phyloP scores from a whole-genome alignment of 2,797 vertebrate genomes.

The Petrocephalus sullivani region DNA sequence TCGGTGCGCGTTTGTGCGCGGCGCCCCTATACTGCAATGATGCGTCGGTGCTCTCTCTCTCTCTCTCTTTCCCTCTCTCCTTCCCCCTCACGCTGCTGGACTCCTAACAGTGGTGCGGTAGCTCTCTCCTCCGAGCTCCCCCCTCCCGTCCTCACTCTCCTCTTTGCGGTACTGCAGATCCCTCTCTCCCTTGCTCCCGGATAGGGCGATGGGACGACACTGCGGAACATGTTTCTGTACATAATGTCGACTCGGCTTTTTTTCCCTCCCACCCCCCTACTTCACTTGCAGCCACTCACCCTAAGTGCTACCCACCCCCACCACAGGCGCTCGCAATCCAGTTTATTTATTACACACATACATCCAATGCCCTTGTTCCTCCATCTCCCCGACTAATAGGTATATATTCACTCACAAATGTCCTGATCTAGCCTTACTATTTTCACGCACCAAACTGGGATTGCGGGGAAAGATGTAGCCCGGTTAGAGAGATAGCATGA shows the following conservation, averaged over 20 bases:
- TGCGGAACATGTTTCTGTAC: conserved; percentile 55
- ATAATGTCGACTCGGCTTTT: conserved; percentile 58
- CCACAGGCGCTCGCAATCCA: not conserved
- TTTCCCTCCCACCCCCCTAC: conserved; percentile 19
- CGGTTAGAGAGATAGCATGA: not conserved
- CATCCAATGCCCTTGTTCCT: not conserved
- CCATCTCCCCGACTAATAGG: not conserved
- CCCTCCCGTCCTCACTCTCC: not conserved
- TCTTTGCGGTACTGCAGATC: conserved; percentile 16
- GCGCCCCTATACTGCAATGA: conserved; percentile 60
- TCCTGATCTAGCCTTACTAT: not conserved
- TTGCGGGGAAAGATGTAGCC: not conserved
- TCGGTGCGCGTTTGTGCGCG: conserved; percentile 20
- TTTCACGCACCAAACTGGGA: not conserved
- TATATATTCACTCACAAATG: not conserved
- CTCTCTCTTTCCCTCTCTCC: conserved; percentile 36
- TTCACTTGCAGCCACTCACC: not conserved
- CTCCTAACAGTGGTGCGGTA: conserved; percentile 55
- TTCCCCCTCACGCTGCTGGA: conserved; percentile 20
- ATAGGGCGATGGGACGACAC: conserved; percentile 58
- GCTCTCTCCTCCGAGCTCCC: conserved; percentile 27
- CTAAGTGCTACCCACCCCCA: not conserved
- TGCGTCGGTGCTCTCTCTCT: conserved; percentile 60
- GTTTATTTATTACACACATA: not conserved
- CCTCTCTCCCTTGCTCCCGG: conserved; percentile 40